phyloP scores from a whole-genome alignment of 2,113 vertebrate species.

The sheep (Ovis aries) region ARS-UI_Ramb_v3.0 NC_056070.1:65773501-65774000 shows the following conservation, averaged over 20 bases:
- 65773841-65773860: accelerated
- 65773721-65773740: not conserved
- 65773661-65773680: not conserved
- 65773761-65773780: not conserved
- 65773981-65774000: not conserved
- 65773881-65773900: not conserved
- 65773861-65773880: not conserved
- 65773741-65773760: not conserved
- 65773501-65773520: not conserved
- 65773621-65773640: not conserved
- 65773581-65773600: not conserved
- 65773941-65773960: not conserved
- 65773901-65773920: not conserved
- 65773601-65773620: not conserved
- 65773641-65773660: accelerated
- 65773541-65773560: not conserved
- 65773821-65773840: too few species aligned
- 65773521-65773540: not conserved
- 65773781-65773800: not conserved
- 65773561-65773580: not conserved
- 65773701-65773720: not conserved
- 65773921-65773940: not conserved
- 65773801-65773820: accelerated
- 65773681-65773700: not conserved
- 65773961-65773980: not conserved